These are phyloP conservation scores for Lycocerus yunnanus DNA, from an alignment of 2,888 invertebrate genomes.

Conservation along the genomic window DNA sequence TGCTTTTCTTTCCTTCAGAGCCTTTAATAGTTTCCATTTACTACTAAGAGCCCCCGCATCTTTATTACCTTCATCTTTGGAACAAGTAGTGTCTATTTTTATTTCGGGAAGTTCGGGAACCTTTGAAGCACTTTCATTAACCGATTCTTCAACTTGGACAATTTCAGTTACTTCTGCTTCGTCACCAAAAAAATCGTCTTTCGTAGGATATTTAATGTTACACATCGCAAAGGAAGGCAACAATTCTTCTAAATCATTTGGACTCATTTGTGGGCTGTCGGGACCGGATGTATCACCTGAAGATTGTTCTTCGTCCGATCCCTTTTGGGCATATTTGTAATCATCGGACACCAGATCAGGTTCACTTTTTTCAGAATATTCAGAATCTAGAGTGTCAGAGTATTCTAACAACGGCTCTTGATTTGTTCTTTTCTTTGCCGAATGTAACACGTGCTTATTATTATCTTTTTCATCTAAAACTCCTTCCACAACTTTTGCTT, in stretches of 20 bases:
- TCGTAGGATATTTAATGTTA: constrained; percentile 49
- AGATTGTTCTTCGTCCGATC: constrained; percentile 63
- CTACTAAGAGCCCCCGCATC: constrained; percentile 67
- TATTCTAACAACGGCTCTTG: constrained; percentile 46
- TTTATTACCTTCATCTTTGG: constrained; percentile 48
- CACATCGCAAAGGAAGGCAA: constrained; percentile 56
- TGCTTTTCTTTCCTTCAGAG: constrained; percentile 86
- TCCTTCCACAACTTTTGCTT: constrained; percentile 61
- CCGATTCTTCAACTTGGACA: neutral
- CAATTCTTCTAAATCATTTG: constrained; percentile 71
- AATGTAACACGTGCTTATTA: constrained; percentile 48
- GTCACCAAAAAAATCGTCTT: constrained; percentile 27
- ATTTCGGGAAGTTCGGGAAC: constrained; percentile 55
- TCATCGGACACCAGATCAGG: constrained; percentile 4
- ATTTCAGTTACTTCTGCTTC: neutral
- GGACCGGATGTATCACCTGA: constrained; percentile 90
- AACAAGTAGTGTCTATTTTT: constrained; percentile 55
- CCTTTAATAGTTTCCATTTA: constrained; percentile 90
- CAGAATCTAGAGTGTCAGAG: constrained; percentile 58
- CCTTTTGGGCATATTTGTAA: constrained; percentile 18
- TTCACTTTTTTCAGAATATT: constrained; percentile 43
- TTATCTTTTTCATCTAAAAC: constrained; percentile 53
- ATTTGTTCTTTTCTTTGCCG: constrained; percentile 49
- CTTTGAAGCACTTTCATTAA: neutral
- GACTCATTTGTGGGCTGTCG: constrained; percentile 79